These are phyloP conservation scores for Parochlus steinenii DNA, from an alignment of 2,888 invertebrate genomes.

Conservation along the genomic window DNA sequence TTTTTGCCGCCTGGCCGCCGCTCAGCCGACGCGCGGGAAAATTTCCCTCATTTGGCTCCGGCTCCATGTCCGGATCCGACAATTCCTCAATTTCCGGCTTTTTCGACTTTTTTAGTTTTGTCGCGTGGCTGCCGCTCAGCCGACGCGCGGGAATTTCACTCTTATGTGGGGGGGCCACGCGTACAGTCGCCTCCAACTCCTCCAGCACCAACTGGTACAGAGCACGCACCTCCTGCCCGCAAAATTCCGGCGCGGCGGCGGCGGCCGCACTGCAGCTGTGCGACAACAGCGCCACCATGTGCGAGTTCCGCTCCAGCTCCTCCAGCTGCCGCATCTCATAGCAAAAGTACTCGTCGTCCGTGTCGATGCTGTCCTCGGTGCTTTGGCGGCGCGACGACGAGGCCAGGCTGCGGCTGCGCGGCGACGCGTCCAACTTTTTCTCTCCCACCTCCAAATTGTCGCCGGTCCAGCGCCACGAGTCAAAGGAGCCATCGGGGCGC, in stretches of 20 bases:
- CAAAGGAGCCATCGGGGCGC: constrained; percentile 33
- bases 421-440: constrained; percentile 73
- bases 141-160: too few species aligned
- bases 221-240: constrained; percentile 26
- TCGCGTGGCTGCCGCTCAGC: too few species aligned
- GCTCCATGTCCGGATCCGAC: too few species aligned
- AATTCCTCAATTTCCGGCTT: constrained; percentile 15
- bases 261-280: too few species aligned
- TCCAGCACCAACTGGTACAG: constrained; percentile 41
- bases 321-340: constrained; percentile 75
- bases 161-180: too few species aligned
- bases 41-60: too few species aligned
- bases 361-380: constrained; percentile 84
- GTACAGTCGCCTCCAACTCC: constrained; percentile 40
- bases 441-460: constrained; percentile 66
- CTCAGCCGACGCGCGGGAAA: too few species aligned
- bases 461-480: constrained; percentile 58
- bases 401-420: constrained; percentile 73
- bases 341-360: constrained; percentile 86
- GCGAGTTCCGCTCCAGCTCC: constrained; percentile 63
- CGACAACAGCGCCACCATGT: too few species aligned
- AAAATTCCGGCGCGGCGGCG: constrained; percentile 17
- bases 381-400: constrained; percentile 79
- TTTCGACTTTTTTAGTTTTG: constrained; percentile 19
- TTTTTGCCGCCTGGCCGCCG: constrained; percentile 28